phyloP scores from a whole-genome alignment of 2,797 vertebrate species.

The Carcharodon carcharias region DNA sequence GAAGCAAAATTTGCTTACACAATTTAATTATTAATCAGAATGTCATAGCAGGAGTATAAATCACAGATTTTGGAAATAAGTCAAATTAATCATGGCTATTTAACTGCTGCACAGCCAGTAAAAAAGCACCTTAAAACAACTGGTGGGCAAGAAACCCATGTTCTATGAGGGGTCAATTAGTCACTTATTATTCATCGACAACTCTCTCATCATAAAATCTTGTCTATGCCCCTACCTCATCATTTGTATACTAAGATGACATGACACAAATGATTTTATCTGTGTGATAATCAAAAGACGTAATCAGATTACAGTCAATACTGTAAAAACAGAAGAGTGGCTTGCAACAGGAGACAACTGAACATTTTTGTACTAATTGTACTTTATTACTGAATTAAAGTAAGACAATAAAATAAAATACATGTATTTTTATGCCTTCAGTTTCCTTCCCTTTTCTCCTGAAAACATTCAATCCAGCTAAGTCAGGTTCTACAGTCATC shows the following conservation, averaged over 20 bases:
- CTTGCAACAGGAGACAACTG: not conserved
- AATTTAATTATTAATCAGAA: constrained; percentile 15
- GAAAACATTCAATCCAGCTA: not conserved
- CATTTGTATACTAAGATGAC: not conserved
- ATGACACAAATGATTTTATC: not conserved
- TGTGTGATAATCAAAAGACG: not conserved
- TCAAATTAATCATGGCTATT: not conserved
- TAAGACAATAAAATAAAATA: not conserved
- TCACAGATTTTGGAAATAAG: constrained; percentile 15
- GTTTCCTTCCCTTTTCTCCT: not conserved
- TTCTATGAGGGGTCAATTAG: not conserved
- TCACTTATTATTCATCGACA: not conserved
- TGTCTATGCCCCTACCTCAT: not conserved
- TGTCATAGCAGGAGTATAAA: not conserved
- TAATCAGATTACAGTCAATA: not conserved
- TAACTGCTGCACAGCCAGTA: not conserved
- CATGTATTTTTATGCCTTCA: not conserved
- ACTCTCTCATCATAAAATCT: not conserved
- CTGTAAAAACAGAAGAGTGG: not conserved
- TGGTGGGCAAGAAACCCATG: not conserved
- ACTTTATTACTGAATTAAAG: not conserved
- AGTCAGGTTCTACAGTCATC: not conserved
- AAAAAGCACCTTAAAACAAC: not conserved
- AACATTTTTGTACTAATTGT: not conserved
- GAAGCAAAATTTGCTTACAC: constrained; percentile 26